A percentile compares a stretch with the other conserved stretches of the same genome.
phyloP scores from a whole-genome alignment of 2,888 invertebrate species.

The Lepidochitona cinerea region DNA sequence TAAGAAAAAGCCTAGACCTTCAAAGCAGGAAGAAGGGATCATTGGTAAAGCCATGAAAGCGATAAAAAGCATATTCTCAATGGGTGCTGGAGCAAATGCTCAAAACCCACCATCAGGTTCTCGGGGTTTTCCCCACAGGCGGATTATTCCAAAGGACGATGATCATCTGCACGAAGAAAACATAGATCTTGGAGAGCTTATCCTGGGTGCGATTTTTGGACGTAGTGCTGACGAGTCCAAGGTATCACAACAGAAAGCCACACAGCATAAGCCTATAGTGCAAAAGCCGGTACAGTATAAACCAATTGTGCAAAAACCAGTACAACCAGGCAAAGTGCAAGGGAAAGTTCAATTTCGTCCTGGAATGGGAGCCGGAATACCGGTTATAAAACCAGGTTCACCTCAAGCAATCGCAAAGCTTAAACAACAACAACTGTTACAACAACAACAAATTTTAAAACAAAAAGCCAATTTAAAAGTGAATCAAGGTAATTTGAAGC shows the following conservation, averaged over 20 bases:
- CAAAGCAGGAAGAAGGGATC: not conserved
- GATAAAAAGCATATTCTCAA: not conserved
- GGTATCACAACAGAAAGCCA: too few relatives aligned
- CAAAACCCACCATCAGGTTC: not conserved
- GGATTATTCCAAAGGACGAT: slow-evolving; percentile 33
- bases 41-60: not conserved
- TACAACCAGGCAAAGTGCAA: not conserved
- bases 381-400: not conserved
- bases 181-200: slow-evolving; percentile 2
- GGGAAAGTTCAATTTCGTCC: not conserved
- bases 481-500: not conserved
- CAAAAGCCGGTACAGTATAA: not conserved
- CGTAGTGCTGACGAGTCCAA: not conserved
- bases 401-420: not conserved
- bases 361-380: not conserved
- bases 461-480: not conserved
- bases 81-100: not conserved
- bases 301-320: not conserved
- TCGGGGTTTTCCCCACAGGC: slow-evolving; percentile 30
- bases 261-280: not conserved
- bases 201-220: not conserved
- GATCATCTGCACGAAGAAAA: slow-evolving; percentile 5
- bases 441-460: not conserved
- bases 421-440: not conserved
- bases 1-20: not conserved